phyloP scores from a whole-genome alignment of 1,140 invertebrate species.

The Reticulitermes speratus region DNA sequence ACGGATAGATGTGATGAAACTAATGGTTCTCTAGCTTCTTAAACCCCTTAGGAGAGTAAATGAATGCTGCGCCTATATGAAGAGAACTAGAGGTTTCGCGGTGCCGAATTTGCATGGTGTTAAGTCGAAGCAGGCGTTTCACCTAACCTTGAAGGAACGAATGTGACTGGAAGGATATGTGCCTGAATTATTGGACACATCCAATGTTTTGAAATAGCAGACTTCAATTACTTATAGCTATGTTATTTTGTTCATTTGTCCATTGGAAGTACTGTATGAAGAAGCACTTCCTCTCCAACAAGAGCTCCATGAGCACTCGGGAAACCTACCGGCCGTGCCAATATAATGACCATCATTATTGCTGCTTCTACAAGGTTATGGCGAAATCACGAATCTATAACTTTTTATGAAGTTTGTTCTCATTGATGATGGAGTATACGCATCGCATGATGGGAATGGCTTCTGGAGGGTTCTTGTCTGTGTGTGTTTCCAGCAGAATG shows the following conservation, averaged over 20 bases:
- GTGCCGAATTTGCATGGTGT: no score
- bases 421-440: background rate
- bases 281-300: background rate
- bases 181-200: background rate
- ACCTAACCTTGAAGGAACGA: no score
- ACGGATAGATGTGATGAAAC: no score
- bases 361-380: background rate
- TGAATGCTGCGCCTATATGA: no score
- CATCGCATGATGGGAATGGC: background rate
- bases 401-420: background rate
- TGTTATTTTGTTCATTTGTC: background rate
- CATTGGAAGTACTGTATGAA: background rate
- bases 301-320: background rate
- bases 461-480: slow-evolving; percentile 7
- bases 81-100: no score
- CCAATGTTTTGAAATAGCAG: background rate
- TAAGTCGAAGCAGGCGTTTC: no score
- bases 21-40: no score
- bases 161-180: no score
- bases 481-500: background rate
- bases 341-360: slow-evolving; percentile 10
- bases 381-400: background rate
- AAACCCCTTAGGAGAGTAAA: no score
- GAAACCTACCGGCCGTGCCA: background rate
- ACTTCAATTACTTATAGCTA: background rate